Evolutionary conservation across 2,888 invertebrate genomes (phyloP).

Genomic region (Pollenia griseotomentosa): DNA sequence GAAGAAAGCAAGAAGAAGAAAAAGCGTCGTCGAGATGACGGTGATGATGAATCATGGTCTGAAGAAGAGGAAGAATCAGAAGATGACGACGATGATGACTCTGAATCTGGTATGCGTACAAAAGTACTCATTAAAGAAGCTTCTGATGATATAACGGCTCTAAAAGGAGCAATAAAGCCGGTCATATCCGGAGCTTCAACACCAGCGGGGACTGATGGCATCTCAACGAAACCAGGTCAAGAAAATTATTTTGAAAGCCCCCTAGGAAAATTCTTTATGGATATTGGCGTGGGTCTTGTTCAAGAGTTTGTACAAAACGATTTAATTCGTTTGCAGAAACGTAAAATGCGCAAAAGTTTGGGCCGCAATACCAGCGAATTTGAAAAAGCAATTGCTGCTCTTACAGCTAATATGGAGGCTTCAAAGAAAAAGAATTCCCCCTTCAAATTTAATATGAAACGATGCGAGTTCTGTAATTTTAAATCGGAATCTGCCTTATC

Average conservation of each 20-base stretch:
- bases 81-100: slow-evolving; percentile 84
- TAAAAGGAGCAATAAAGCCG: slow-evolving; percentile 85
- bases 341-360: slow-evolving; percentile 88
- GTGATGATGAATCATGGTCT: slow-evolving; percentile 87
- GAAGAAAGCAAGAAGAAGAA: slow-evolving; percentile 81
- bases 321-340: slow-evolving; percentile 92
- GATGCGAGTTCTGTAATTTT: slow-evolving; percentile 95
- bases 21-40: slow-evolving; percentile 83
- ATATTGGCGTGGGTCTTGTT: slow-evolving; percentile 95
- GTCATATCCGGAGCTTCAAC: slow-evolving; percentile 81
- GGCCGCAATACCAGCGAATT: slow-evolving; percentile 86
- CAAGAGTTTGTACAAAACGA: slow-evolving; percentile 98
- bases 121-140: slow-evolving; percentile 86
- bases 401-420: slow-evolving; percentile 93
- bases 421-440: slow-evolving; percentile 94
- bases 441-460: slow-evolving; percentile 90
- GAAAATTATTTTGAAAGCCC: slow-evolving; percentile 93
- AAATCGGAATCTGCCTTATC: slow-evolving; percentile 93
- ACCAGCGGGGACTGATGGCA: slow-evolving; percentile 73
- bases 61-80: slow-evolving; percentile 85
- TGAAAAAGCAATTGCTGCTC: slow-evolving; percentile 91
- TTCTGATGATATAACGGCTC: slow-evolving; percentile 85
- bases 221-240: slow-evolving; percentile 84
- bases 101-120: slow-evolving; percentile 85
- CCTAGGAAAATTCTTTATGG: slow-evolving; percentile 95